Base-by-base conservation (phyloP, 2,888 invertebrate genomes). In the Empis stercorea region DNA sequence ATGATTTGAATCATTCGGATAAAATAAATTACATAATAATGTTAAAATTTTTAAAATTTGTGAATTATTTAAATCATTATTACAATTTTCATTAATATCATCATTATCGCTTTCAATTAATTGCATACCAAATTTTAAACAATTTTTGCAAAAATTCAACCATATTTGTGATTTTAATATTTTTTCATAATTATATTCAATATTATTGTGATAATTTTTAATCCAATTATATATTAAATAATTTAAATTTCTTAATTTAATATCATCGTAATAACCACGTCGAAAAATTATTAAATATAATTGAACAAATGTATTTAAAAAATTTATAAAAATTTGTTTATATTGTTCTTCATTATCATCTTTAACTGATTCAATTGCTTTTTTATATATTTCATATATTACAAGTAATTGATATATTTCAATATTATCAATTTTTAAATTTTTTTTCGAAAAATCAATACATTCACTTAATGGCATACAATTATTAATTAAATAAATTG, bases 101-200 rank as follows among this genome's bases (percentile, higher is more conserved):
- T 63, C 56, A 16, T 48, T n/a, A n/a, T n/a, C n/a, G n/a, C n/a
- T 52, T 23, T 57, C 53, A 30, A 61, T 61, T 0, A 56, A 13
- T 61, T 75, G 76, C 45, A 86, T 66, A 1, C 81, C 80, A 54
- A 75, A 72, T 61, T 82, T 84, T n/a, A 87, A 66, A 5, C 76
- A 74, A 23, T 74, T 73, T 61, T 79, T 81, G 53, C 76, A 76
- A 57, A 77, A 80, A 51, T 72, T 74, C 50, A 77, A 72, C 73
- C 81, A 79, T 11, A 54, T 74, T 47, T 62, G 71, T 60, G 55
- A 57, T 20, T 67, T 66, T 34, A 72, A 65, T n/a, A 66, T 55
- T 7, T 61, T 63, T 10, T 53, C 56, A 55, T 59, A 63, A 32
- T 63, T 59, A 4, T 49, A 48, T 23, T 30, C 40, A 47, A 11